Evolutionary conservation across 92 coral and sea anemone species (phyloP).

Genomic region (Heliopora coerulea): DNA sequence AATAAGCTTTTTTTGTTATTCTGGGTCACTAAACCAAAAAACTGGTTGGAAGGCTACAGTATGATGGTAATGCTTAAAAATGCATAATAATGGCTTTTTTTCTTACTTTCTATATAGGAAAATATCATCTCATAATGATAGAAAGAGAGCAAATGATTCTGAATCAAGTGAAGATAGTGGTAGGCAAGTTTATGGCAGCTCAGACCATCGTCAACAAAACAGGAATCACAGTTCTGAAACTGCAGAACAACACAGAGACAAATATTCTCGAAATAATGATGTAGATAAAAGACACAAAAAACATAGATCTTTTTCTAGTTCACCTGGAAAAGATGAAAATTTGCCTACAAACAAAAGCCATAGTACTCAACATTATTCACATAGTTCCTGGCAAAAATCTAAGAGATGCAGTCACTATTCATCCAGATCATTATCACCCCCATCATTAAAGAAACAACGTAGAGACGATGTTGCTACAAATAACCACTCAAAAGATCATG

Average conservation of each 20-base stretch:
- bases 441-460: constrained; percentile 12
- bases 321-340: constrained; percentile 41
- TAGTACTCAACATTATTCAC: constrained; percentile 16
- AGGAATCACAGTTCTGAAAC: neutral
- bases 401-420: neutral
- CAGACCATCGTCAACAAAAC: neutral
- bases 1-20: neutral
- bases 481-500: constrained; percentile 30
- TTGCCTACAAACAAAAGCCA: neutral
- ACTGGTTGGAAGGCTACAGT: too few relatives aligned
- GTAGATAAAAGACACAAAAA: constrained; percentile 7
- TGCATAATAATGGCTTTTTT: too few relatives aligned
- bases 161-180: constrained; percentile 33
- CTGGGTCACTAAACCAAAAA: too few relatives aligned
- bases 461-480: neutral
- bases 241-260: neutral
- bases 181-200: neutral
- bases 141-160: constrained; percentile 17
- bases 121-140: neutral
- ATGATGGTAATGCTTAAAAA: too few relatives aligned
- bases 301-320: constrained; percentile 44
- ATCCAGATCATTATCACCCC: constrained; percentile 32
- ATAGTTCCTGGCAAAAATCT: neutral
- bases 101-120: neutral
- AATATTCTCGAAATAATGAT: constrained; percentile 38